Base-by-base conservation (phyloP, 2,888 invertebrate genomes). In the Alcis repandata region DNA sequence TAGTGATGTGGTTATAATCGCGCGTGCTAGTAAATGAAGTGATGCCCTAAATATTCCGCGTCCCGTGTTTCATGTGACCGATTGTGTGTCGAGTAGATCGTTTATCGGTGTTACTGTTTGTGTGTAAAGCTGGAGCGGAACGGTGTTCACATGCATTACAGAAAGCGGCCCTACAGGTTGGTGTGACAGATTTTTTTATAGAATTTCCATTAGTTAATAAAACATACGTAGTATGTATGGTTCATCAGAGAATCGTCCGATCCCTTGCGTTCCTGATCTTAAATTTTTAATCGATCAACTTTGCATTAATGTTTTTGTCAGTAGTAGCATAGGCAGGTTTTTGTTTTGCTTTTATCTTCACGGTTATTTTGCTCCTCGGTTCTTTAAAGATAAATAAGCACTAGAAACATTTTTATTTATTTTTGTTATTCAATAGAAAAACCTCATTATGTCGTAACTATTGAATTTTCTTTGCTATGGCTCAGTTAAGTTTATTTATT, bases 81-180 rank as follows among this genome's bases (percentile, higher is more conserved):
- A 73, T 27, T 27, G 27, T 36, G 56, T 57, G 48, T 56, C 72
- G 64, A 68, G 76, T 78, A 75, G 66, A 70, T 80, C 80, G 65
- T 77, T 76, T 76, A 83, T 76, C 61, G 67, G 79, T 79, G 79
- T 72, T 75, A 75, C 82, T 76, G 78, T 83, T 87, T 79, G 75
- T 83, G 86, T 80, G 89, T 82, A 87, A 92, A 91, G 86, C 93
- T 93, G 93, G 93, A 93, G 92, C 91, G 89, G 74, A 88, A 92
- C 86, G 87, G 87, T 84, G 83, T 87, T 86, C 87, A 91, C 90
- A 93, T 93, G 93, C 92, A 93, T 92, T 92, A 93, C 91, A 90
- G 92, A 87, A 93, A 92, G 86, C 91, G 92, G 76, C 92, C 93
- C 72, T 88, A 93, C 88, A 92, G 92, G 92, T 92, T 19, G 9